Conservation (phyloP, 1,140 invertebrate species). For the Harpegnathos saltator region DNA sequence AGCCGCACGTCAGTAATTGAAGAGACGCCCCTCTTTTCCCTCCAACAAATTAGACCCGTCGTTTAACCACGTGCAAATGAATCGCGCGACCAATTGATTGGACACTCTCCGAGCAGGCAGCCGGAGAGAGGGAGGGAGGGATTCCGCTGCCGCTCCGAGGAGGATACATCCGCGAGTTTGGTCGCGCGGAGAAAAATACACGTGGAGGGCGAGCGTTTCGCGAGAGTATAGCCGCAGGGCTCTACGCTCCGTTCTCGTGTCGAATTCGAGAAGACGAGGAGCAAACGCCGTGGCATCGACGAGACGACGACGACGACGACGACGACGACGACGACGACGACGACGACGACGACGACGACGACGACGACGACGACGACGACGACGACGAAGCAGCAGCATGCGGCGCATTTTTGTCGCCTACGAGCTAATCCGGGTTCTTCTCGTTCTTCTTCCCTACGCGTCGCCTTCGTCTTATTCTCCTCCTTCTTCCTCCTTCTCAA, state of each 20-base stretch:
- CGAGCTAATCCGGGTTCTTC: slow-evolving; percentile 27
- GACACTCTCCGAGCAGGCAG: no score
- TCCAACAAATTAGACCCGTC: not conserved
- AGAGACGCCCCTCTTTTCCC: not conserved
- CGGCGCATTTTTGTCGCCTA: slow-evolving; percentile 57
- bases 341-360: not conserved
- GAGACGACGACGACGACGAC: not conserved
- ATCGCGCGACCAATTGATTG: slow-evolving; percentile 25
- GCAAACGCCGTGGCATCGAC: slow-evolving; percentile 32
- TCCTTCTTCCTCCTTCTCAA: slow-evolving; percentile 29
- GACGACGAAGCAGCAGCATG: not conserved
- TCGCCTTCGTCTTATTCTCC: slow-evolving; percentile 39
- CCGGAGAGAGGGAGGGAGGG: no score
- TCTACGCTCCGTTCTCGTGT: slow-evolving; percentile 17
- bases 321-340: slow-evolving; percentile 22
- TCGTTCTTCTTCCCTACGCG: not conserved
- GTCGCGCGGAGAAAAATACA: no score
- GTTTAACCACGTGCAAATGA: slow-evolving; percentile 6
- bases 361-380: slow-evolving; percentile 20
- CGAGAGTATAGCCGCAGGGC: not conserved
- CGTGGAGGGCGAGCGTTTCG: slow-evolving; percentile 60
- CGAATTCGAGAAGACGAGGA: slow-evolving; percentile 36
- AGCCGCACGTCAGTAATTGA: not conserved
- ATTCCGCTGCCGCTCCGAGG: not conserved
- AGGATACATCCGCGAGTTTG: no score